Conservation (phyloP, 1,140 invertebrate species). For the Saccostrea cuccullata region DNA sequence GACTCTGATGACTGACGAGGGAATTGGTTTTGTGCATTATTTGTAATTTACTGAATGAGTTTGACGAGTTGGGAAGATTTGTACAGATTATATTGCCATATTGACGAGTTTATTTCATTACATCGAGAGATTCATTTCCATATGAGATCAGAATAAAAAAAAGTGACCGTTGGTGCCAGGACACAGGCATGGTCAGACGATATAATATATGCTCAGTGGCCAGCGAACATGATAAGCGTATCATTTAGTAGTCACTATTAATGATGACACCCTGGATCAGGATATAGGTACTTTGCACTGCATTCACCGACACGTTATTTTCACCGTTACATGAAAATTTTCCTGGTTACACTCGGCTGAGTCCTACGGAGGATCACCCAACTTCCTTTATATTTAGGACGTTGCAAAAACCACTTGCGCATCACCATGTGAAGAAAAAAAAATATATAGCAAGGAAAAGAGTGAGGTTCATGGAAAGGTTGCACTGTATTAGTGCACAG, state of each 20-base stretch:
- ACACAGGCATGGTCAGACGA: neutral
- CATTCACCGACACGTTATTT: neutral
- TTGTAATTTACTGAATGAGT: neutral
- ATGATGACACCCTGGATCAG: neutral
- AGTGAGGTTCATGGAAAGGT: neutral
- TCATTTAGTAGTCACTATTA: neutral
- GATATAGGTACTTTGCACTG: neutral
- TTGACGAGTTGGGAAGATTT: neutral
- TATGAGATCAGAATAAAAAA: neutral
- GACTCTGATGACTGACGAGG: neutral
- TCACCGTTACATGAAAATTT: neutral
- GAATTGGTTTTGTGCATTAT: slow-evolving; percentile 28
- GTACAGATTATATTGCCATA: neutral
- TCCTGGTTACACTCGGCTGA: neutral
- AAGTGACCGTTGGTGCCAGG: neutral
- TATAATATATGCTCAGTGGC: neutral
- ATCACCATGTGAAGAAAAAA: neutral
- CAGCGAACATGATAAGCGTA: no score
- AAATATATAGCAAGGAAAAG: neutral
- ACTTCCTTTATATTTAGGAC: neutral
- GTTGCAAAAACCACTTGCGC: neutral
- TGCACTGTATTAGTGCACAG: neutral
- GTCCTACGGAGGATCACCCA: neutral
- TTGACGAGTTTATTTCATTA: neutral
- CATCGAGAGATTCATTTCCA: slow-evolving; percentile 12